Evolutionary conservation across 1,140 invertebrate genomes (phyloP).

Genomic region (Psix sp.): DNA sequence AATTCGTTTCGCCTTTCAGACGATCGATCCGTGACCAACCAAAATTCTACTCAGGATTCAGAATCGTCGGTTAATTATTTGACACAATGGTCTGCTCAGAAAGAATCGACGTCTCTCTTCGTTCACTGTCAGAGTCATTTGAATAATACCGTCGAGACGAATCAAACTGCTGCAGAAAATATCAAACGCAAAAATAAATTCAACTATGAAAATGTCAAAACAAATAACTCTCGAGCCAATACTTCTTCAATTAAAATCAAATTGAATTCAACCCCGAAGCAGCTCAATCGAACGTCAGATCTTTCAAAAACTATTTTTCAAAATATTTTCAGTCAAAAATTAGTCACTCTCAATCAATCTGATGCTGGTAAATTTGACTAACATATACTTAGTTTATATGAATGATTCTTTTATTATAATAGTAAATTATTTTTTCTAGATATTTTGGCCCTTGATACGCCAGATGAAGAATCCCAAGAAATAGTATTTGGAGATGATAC

Average conservation of each 20-base stretch:
- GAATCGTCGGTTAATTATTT: slow-evolving; percentile 29
- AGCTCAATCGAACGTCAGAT: no score
- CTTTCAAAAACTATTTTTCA: no score
- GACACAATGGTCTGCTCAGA: background rate
- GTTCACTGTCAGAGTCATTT: background rate
- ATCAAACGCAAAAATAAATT: no score
- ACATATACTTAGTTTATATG: no score
- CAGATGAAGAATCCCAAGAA: slow-evolving; percentile 8
- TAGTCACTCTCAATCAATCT: no score
- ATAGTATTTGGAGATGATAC: slow-evolving; percentile 3
- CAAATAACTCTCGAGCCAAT: no score
- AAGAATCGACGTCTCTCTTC: slow-evolving; percentile 3
- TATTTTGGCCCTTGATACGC: slow-evolving; percentile 16
- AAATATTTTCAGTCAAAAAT: no score
- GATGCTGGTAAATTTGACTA: no score
- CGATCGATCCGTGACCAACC: background rate
- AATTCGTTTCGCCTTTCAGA: slow-evolving; percentile 6
- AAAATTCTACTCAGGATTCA: slow-evolving; percentile 8
- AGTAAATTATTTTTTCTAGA: slow-evolving; percentile 7
- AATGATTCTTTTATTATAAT: background rate
- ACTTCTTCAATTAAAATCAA: no score
- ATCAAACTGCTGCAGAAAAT: no score
- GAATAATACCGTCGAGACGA: background rate
- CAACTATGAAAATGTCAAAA: no score
- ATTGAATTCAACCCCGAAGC: no score